Percentiles rank a stretch among this genome's conserved stretches.
Evolutionary conservation across 2,113 vertebrate species (phyloP).

Genomic region (Vimba vimba): DNA sequence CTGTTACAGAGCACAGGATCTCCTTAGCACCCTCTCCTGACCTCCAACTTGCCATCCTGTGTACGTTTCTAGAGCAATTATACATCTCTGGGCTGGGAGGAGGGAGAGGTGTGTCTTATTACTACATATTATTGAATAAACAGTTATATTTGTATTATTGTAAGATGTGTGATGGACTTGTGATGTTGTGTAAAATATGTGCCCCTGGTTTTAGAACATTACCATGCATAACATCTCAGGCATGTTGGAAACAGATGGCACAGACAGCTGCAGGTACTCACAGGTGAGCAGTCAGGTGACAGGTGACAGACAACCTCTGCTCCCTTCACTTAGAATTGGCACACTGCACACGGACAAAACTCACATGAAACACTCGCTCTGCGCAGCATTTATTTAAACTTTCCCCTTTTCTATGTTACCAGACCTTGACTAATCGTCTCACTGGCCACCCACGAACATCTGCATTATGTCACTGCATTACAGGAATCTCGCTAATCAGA

Average conservation of each 20-base stretch:
- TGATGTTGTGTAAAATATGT: slow-evolving; percentile 25
- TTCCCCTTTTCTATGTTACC: neutral
- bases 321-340: slow-evolving; percentile 25
- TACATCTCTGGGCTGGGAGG: slow-evolving; percentile 63
- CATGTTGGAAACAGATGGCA: slow-evolving; percentile 41
- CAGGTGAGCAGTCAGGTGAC: slow-evolving; percentile 49
- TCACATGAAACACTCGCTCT: neutral
- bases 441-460: slow-evolving; percentile 32
- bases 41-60: slow-evolving; percentile 65
- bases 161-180: slow-evolving; percentile 59
- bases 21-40: slow-evolving; percentile 60
- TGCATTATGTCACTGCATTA: slow-evolving; percentile 32
- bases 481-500: slow-evolving; percentile 39
- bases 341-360: slow-evolving; percentile 14
- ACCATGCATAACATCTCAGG: slow-evolving; percentile 6
- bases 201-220: slow-evolving; percentile 8
- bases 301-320: slow-evolving; percentile 40
- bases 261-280: slow-evolving; percentile 51
- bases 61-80: slow-evolving; percentile 73
- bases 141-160: slow-evolving; percentile 83
- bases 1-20: slow-evolving; percentile 60
- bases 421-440: slow-evolving; percentile 22
- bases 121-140: slow-evolving; percentile 77
- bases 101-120: slow-evolving; percentile 70
- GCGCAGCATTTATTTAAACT: neutral